Percentiles rank a stretch among this genome's conserved stretches.
Evolutionary conservation across 2,113 vertebrate species (phyloP).

Genomic region (Setophaga coronata): DNA sequence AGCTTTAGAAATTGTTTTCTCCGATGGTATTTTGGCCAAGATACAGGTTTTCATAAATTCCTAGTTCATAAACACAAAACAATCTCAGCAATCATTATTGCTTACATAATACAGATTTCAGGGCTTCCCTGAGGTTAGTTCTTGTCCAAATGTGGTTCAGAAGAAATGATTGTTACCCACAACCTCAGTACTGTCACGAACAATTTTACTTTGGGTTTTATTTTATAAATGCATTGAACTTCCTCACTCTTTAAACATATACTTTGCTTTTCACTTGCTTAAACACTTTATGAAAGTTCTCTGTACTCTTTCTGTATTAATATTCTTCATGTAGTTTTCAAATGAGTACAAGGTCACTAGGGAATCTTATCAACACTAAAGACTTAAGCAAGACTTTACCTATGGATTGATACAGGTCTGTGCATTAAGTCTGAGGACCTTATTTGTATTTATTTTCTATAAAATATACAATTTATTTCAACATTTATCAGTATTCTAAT

Average conservation of each 20-base stretch:
- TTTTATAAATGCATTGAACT: background rate
- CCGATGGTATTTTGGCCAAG: background rate
- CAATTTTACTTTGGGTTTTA: background rate
- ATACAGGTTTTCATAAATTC: background rate
- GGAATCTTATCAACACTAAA: background rate
- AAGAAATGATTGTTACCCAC: background rate
- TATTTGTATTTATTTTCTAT: background rate
- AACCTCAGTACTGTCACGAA: fast-evolving
- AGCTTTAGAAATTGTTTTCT: background rate
- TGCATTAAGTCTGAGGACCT: background rate
- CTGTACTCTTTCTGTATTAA: background rate
- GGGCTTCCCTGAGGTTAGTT: background rate
- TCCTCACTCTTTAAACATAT: background rate
- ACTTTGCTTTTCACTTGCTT: background rate
- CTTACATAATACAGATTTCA: background rate
- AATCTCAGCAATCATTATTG: background rate
- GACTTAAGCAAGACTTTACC: background rate
- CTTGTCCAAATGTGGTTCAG: background rate
- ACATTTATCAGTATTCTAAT: background rate
- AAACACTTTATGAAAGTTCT: background rate
- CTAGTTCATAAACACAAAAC: background rate
- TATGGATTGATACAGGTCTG: background rate
- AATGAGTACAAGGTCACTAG: background rate
- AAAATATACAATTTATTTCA: background rate
- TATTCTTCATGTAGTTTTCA: background rate